Conservation (phyloP, 1,140 invertebrate species). For the Diplogasteroides magnus region DNA sequence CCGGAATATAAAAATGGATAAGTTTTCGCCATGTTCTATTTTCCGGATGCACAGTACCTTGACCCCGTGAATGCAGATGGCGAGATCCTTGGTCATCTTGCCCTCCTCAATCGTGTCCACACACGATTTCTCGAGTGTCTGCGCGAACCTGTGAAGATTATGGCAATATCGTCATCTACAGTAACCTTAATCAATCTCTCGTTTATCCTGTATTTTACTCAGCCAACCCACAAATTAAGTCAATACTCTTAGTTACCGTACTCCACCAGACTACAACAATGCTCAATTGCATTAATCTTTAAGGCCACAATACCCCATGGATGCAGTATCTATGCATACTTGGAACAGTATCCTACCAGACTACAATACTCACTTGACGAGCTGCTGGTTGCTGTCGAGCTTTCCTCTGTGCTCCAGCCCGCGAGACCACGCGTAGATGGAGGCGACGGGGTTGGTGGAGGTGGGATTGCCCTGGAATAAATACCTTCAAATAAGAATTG, state of each 20-base stretch:
- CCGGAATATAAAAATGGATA: conserved; percentile 11
- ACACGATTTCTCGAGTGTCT: conserved; percentile 80
- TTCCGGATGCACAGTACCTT: conserved; percentile 28
- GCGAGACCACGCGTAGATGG: conserved; percentile 94
- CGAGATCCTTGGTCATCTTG: conserved; percentile 96
- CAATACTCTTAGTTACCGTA: too few species aligned
- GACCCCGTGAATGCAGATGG: conserved; percentile 87
- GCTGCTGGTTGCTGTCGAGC: conserved; percentile 72
- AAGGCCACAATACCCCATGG: too few species aligned
- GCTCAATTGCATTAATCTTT: too few species aligned
- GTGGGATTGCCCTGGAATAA: conserved; percentile 43
- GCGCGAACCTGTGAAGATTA: conserved; percentile 50
- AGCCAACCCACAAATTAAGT: too few species aligned
- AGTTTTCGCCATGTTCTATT: conserved; percentile 2
- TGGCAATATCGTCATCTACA: conserved; percentile 13
- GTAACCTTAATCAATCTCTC: conserved; percentile 4
- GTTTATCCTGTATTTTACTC: conserved; percentile 8
- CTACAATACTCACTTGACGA: conserved; percentile 37
- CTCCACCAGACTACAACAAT: too few species aligned
- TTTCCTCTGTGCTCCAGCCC: conserved; percentile 86
- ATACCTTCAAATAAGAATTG: too few species aligned
- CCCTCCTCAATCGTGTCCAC: conserved; percentile 88
- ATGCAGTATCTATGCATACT: too few species aligned
- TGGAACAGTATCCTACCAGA: not conserved
- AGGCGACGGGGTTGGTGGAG: conserved; percentile 65